Evolutionary conservation across 2,888 invertebrate species (phyloP).

Genomic region (Phlogophora meticulosa): DNA sequence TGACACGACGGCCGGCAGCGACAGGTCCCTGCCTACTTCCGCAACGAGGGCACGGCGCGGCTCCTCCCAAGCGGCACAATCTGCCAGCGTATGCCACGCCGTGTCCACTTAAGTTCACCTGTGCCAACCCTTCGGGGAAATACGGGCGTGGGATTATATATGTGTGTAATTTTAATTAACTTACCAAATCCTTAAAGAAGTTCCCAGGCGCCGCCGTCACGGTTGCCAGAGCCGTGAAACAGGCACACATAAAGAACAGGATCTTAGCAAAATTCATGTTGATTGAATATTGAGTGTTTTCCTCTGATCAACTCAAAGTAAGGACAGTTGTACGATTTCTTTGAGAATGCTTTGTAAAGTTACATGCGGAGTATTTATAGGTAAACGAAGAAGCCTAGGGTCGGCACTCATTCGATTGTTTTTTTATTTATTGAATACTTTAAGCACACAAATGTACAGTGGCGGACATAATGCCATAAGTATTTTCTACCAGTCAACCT

Average conservation of each 20-base stretch:
- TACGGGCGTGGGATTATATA: too few species aligned
- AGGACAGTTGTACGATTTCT: background rate
- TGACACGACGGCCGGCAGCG: too few species aligned
- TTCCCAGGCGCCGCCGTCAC: slow-evolving; percentile 61
- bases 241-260: slow-evolving; percentile 41
- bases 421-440: too few species aligned
- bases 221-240: slow-evolving; percentile 45
- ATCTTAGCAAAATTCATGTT: slow-evolving; percentile 53
- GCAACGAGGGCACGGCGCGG: too few species aligned
- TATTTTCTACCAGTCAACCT: too few species aligned
- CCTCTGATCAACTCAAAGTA: background rate
- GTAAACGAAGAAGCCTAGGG: slow-evolving; percentile 14
- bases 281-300: slow-evolving; percentile 1
- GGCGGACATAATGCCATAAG: too few species aligned
- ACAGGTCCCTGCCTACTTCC: too few species aligned
- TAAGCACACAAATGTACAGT: too few species aligned
- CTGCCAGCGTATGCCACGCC: too few species aligned
- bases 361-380: slow-evolving; percentile 37
- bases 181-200: slow-evolving; percentile 54
- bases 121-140: too few species aligned
- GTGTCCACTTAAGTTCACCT: too few species aligned
- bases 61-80: too few species aligned
- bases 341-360: slow-evolving; percentile 20
- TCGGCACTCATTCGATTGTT: background rate
- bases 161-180: background rate